phyloP scores from a whole-genome alignment of 2,888 invertebrate genomes.

The Parthenolecanium corni region DNA sequence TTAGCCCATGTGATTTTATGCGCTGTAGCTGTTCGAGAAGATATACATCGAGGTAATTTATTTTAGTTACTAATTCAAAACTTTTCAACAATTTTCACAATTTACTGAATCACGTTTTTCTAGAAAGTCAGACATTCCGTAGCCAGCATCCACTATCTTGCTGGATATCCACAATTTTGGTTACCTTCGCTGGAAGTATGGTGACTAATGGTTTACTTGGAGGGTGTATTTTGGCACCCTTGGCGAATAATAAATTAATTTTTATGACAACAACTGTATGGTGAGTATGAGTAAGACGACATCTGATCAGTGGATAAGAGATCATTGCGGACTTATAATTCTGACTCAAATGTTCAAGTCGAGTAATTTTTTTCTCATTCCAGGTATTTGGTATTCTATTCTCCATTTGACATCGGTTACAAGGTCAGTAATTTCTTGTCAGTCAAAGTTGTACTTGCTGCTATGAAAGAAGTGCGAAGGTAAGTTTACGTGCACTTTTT shows the following conservation, averaged over 20 bases:
- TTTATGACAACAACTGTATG: conserved; percentile 40
- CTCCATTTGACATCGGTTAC: conserved; percentile 94
- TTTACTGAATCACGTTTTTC: conserved; percentile 32
- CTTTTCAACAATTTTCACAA: no score
- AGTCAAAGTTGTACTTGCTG: conserved; percentile 76
- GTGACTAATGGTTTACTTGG: conserved; percentile 88
- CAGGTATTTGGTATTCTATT: conserved; percentile 97
- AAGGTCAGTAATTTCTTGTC: conserved; percentile 91
- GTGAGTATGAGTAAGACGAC: no score
- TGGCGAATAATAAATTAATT: conserved; percentile 90
- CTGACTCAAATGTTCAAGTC: no score
- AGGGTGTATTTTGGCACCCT: conserved; percentile 86
- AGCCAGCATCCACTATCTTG: conserved; percentile 94
- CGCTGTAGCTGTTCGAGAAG: conserved; percentile 88
- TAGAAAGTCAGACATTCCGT: conserved; percentile 80
- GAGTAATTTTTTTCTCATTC: conserved; percentile 34
- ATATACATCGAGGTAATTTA: conserved; percentile 84
- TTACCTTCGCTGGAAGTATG: conserved; percentile 95
- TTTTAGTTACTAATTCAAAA: conserved; percentile 41
- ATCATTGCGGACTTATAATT: no score
- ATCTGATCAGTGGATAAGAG: no score
- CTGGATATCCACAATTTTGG: conserved; percentile 95
- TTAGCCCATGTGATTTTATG: conserved; percentile 91
- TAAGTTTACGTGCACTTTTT: conserved; percentile 38
- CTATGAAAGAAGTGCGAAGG: conserved; percentile 94